phyloP scores from a whole-genome alignment of 2,797 vertebrate genomes.

The Salmo trutta region DNA sequence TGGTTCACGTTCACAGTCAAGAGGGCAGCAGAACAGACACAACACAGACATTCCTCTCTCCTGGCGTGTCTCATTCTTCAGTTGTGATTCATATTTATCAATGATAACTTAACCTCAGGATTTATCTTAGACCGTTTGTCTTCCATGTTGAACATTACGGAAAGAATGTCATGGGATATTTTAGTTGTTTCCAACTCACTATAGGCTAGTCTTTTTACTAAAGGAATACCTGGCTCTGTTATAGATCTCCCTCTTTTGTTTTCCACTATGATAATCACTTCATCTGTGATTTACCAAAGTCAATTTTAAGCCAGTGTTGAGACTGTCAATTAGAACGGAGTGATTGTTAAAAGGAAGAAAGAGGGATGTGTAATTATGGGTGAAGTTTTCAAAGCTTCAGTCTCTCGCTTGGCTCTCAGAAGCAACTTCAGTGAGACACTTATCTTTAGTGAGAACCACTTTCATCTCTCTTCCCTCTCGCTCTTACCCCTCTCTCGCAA shows the following conservation, averaged over 20 bases:
- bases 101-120: background rate
- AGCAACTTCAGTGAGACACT: background rate
- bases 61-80: background rate
- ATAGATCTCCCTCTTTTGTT: background rate
- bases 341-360: constrained; percentile 5
- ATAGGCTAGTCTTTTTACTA: too few species aligned
- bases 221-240: too few species aligned
- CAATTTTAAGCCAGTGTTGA: background rate
- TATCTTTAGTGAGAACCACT: background rate
- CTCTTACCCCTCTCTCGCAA: background rate
- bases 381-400: constrained; percentile 13
- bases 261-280: background rate
- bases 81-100: background rate
- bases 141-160: background rate
- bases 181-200: too few species aligned
- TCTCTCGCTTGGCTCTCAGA: background rate
- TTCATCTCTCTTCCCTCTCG: background rate
- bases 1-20: background rate
- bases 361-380: constrained; percentile 21
- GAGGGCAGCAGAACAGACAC: background rate
- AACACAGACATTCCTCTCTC: background rate
- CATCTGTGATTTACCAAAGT: background rate
- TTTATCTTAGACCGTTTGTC: background rate
- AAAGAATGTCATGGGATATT: background rate
- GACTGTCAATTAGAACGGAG: constrained; percentile 5